A percentile compares a stretch with the other conserved stretches of the same genome.
phyloP scores from a whole-genome alignment of 1,140 invertebrate species.

The Zaprionus tsacasi region DNA sequence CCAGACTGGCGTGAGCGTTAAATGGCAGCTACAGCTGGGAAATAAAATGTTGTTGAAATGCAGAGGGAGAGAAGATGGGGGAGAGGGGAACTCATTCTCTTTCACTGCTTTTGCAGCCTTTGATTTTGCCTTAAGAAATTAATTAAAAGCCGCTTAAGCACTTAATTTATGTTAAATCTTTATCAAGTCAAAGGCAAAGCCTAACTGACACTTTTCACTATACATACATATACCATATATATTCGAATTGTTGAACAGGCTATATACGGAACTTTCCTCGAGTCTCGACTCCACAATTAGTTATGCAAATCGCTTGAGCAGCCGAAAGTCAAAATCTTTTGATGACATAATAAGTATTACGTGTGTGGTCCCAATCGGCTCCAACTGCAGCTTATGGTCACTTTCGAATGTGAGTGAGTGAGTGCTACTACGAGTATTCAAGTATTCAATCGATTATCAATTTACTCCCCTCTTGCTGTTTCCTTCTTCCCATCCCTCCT shows the following conservation, averaged over 20 bases:
- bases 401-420: background rate
- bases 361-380: background rate
- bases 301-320: conserved; percentile 2
- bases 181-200: background rate
- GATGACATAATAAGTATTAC: background rate
- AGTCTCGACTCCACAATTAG: background rate
- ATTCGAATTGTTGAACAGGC: background rate
- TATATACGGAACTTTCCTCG: background rate
- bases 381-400: background rate
- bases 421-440: background rate
- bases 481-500: background rate
- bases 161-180: background rate
- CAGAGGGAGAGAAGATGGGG: no score
- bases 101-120: background rate
- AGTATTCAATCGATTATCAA: conserved; percentile 24
- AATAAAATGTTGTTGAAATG: conserved; percentile 29
- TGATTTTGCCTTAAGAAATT: background rate
- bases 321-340: background rate
- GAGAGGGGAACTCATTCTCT: background rate
- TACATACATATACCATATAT: no score
- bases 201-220: background rate
- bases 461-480: background rate
- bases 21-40: conserved; percentile 29
- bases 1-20: conserved; percentile 32
- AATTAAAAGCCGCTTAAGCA: conserved; percentile 1